Conservation (phyloP, 2,888 invertebrate species). For the Phrixothrix hirtus region DNA sequence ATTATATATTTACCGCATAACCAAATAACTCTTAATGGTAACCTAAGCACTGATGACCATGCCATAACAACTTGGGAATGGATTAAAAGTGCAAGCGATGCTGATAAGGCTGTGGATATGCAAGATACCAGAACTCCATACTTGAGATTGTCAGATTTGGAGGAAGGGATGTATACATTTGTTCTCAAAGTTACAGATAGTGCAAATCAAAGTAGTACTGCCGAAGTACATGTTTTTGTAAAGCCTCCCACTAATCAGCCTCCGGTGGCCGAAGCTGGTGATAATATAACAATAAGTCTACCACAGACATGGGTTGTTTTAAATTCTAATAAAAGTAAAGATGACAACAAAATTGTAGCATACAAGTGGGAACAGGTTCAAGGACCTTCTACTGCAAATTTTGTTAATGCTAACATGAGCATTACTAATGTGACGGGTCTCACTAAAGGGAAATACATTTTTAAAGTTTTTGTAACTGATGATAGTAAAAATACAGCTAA, state of each 20-base stretch:
- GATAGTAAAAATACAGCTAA: conserved; percentile 81
- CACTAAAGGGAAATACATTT: conserved; percentile 82
- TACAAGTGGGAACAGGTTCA: conserved; percentile 84
- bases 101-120: conserved; percentile 92
- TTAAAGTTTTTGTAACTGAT: conserved; percentile 81
- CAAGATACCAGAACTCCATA: conserved; percentile 92
- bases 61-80: conserved; percentile 94
- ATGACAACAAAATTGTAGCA: conserved; percentile 80
- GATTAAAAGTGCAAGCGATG: conserved; percentile 87
- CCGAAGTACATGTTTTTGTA: conserved; percentile 81
- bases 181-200: conserved; percentile 90
- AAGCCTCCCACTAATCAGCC: conserved; percentile 87
- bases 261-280: conserved; percentile 71
- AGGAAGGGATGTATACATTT: conserved; percentile 93
- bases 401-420: conserved; percentile 49
- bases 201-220: conserved; percentile 83
- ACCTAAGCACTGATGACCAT: conserved; percentile 89
- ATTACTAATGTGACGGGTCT: conserved; percentile 77
- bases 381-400: conserved; percentile 66
- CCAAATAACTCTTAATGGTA: conserved; percentile 75
- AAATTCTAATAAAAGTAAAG: conserved; percentile 72
- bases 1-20: conserved; percentile 90
- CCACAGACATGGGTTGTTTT: conserved; percentile 80
- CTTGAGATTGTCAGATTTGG: conserved; percentile 81
- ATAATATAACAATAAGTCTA: conserved; percentile 73